These are phyloP conservation scores for Xenopus tropicalis DNA, from an alignment of 2,113 vertebrate species.

Conservation along the genomic window UCB_Xtro_10.0 CM004446.2:3062001-3062500, in stretches of 20 bases:
- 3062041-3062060: constrained; percentile 22
- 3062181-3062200: constrained; percentile 3
- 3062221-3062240: neutral
- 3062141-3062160: neutral
- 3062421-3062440: too few species aligned
- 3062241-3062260: neutral
- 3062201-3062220: neutral
- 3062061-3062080: constrained; percentile 5
- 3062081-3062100: neutral
- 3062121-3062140: neutral
- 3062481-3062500: too few species aligned
- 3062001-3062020: constrained; percentile 51
- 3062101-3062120: too few species aligned
- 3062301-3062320: too few species aligned
- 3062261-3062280: neutral
- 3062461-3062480: too few species aligned
- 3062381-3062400: too few species aligned
- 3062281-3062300: too few species aligned
- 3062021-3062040: constrained; percentile 47
- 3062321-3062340: too few species aligned
- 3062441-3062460: too few species aligned
- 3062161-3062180: constrained; percentile 16
- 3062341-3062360: too few species aligned
- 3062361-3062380: too few species aligned
- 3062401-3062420: too few species aligned